Base-by-base conservation (phyloP, 2,888 invertebrate genomes). In the Chesias legatella region DNA sequence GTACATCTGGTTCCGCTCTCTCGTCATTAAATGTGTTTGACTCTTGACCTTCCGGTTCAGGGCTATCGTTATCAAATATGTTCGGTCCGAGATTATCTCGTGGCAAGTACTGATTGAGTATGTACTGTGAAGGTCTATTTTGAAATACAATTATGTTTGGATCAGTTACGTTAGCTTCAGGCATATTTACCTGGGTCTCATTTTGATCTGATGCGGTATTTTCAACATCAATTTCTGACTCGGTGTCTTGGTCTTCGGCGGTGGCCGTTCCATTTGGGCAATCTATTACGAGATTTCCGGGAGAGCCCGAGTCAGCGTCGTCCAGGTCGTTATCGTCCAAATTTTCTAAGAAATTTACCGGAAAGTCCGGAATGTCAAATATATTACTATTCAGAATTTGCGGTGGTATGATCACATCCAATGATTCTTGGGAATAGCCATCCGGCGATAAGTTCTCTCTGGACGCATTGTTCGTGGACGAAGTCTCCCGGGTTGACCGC, bases 311-410 rank as follows among this genome's bases (percentile, higher is more conserved):
- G 8, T 36, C 39, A 1, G 28, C 34, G 6, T 45, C 45, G 22
- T 33, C 29, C 36, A 45, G 7, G 1, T 27, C 40, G 0, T 49
- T 56, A 5, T 48, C 56, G n/a, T 58, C 51, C 10, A 58, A 28
- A 17, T 49, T 38, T 6, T 57, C 51, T n/a, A 47, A 32, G 10
- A 58, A 53, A 13, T 55, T 47, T 23, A 51, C 52, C 7, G 50
- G 46, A n/a, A 55, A 57, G 7, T 55, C 56, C 9, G 52, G 51
- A 10, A 58, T 45, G 6, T 48, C 54, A 5, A 60, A 58, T 9
- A 58, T 44, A 6, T 52, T 49, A 24, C 35, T 49, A 23, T 48
- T 45, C 25, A 59, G 53, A 6, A 58, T 57, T 26, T 58, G 56
- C 7, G 51, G 34, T 13, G 45, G 53, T 10, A 47, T 27, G 11